Percentiles rank a stretch among this genome's conserved stretches.
These are phyloP conservation scores for Psilopsiagon aymara DNA, from an alignment of 2,113 vertebrate species.

Conservation along the genomic window DNA sequence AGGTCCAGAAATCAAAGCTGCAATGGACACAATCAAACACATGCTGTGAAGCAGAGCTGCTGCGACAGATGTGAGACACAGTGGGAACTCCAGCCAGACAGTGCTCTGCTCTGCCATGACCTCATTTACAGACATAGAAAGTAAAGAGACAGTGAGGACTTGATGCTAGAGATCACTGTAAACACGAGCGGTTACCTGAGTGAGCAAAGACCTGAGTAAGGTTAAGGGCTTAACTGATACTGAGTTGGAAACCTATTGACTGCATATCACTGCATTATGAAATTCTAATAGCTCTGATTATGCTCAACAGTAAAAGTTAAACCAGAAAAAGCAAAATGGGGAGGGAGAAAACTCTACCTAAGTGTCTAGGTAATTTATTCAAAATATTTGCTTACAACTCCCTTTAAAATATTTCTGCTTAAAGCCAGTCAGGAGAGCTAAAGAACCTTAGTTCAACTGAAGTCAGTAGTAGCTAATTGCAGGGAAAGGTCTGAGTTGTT, in stretches of 20 bases:
- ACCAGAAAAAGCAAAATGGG: not conserved
- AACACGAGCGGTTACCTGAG: not conserved
- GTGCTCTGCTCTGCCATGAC: fast-evolving
- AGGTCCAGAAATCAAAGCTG: not conserved
- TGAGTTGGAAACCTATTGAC: not conserved
- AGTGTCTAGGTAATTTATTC: not conserved
- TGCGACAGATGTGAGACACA: not conserved
- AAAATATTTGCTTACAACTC: not conserved
- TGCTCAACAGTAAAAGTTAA: not conserved
- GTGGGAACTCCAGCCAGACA: not conserved
- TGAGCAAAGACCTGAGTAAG: not conserved
- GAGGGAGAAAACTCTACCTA: not conserved
- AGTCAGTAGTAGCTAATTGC: not conserved
- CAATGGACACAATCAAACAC: not conserved
- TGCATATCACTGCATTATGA: not conserved
- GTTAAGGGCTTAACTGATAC: not conserved
- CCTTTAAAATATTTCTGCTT: not conserved
- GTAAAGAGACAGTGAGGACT: not conserved
- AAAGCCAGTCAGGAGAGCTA: not conserved
- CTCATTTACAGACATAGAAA: not conserved
- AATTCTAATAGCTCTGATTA: not conserved
- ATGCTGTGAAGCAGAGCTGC: fast-evolving
- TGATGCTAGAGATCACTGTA: not conserved
- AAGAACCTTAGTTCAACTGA: not conserved
- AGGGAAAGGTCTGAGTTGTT: not conserved